Conservation (phyloP, 1,140 invertebrate genomes). For the Portunus trituberculatus region DNA sequence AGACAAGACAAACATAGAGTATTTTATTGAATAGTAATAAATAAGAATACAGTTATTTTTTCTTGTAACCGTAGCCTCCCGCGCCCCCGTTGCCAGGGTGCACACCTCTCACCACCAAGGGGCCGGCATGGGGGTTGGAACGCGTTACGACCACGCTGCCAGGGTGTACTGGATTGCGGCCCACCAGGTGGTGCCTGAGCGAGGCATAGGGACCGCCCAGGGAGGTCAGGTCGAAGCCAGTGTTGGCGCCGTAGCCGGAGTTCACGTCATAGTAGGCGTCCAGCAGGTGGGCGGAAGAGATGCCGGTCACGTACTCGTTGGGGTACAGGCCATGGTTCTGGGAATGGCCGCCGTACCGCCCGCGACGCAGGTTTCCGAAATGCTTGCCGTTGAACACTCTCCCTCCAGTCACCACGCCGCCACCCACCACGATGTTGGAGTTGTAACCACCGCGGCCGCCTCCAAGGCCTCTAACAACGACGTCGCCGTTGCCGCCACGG, state of each 20-base stretch:
- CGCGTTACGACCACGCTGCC: no score
- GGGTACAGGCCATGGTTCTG: conserved; percentile 46
- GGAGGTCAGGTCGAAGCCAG: not conserved
- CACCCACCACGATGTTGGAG: not conserved
- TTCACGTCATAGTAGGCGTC: conserved; percentile 31
- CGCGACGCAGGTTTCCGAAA: not conserved
- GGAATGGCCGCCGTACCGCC: not conserved
- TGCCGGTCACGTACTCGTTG: conserved; percentile 29
- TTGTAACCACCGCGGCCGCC: not conserved
- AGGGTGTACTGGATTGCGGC: no score
- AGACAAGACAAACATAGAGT: no score
- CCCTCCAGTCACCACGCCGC: not conserved
- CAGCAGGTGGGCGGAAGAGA: conserved; percentile 51
- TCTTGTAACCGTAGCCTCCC: no score
- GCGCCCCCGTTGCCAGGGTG: no score
- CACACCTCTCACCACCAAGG: no score
- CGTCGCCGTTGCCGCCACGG: not conserved
- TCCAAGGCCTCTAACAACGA: not conserved
- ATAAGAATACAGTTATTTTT: no score
- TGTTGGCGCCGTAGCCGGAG: not conserved
- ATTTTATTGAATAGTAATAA: no score
- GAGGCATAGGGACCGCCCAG: conserved; percentile 25
- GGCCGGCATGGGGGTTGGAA: no score
- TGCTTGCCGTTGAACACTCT: not conserved
- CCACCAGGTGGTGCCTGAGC: not conserved